Evolutionary conservation across 2,113 vertebrate species (phyloP).

Genomic region (Macheiramphus alcinus): DNA sequence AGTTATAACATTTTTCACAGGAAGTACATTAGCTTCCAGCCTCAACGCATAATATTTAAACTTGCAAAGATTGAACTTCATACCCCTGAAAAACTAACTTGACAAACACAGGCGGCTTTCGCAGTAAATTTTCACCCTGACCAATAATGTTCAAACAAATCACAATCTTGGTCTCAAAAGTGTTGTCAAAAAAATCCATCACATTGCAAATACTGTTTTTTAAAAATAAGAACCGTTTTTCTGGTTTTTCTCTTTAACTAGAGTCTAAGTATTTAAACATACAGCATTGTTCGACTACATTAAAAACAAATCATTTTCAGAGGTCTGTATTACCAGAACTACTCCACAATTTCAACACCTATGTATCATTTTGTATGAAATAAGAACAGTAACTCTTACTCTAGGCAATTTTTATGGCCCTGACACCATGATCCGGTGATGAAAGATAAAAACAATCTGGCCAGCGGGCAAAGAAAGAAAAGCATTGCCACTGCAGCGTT

Average conservation of each 20-base stretch:
- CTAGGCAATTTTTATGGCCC: background rate
- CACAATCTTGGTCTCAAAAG: background rate
- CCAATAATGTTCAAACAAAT: background rate
- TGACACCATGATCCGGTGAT: background rate
- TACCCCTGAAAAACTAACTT: background rate
- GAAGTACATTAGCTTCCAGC: background rate
- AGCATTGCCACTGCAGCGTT: background rate
- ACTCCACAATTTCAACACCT: background rate
- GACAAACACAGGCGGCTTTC: background rate
- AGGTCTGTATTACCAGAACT: background rate
- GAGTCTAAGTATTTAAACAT: background rate
- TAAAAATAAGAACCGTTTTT: background rate
- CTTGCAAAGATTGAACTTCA: background rate
- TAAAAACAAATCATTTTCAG: background rate
- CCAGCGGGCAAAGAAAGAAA: background rate
- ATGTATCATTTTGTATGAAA: background rate
- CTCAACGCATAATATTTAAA: slow-evolving; percentile 10
- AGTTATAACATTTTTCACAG: background rate
- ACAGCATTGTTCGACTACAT: background rate
- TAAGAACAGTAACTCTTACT: background rate
- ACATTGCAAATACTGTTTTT: background rate
- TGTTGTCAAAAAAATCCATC: background rate
- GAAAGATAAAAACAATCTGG: background rate
- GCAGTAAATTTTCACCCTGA: background rate
- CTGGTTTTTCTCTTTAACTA: background rate